Base-by-base conservation (phyloP, 2,888 invertebrate species). In the Drosophila prolongata region DNA sequence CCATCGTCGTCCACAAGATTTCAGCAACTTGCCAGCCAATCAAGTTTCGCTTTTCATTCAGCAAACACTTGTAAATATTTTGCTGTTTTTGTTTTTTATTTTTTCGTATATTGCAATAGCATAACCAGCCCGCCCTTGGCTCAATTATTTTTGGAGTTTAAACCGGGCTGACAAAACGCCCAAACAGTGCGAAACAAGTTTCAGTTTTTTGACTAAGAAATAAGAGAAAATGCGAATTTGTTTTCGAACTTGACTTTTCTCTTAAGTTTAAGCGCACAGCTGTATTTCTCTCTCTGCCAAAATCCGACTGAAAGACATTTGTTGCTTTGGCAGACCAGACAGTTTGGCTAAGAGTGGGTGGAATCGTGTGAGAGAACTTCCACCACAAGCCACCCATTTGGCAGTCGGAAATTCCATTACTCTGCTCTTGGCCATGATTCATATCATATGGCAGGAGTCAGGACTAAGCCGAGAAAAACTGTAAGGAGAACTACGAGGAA, bases 111-210 rank as follows among this genome's bases (percentile, higher is more conserved):
- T 80, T 77, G 71, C 79, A 70, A 61, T 47, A 59, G 66, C 53
- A 75, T 69, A 86, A 86, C 85, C 62, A 75, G 85, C 78, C 85
- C 85, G 85, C 85, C 85, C 87, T 86, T 86, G 85, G 84, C 80
- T 86, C 76, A 73, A 83, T 68, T 76, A 75, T 68, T 58, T 58
- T 58, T 79, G 54, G 76, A 43, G 54, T 64, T 57, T 42, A 42
- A 62, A 37, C 42, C 55, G 37, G 70, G 62, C 69, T 68, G 72
- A 77, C 74, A 64, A 71, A 71, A 81, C 77, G 73, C 69, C 58
- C 62, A 54, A 75, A 61, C 62, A 75, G 60, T 59, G 38, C 56
- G 55, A 81, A 77, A 72, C 79, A 69, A 74, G 77, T 80, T 83
- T 83, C 55, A 57, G 42, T 57, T 65, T 58, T 78, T 52, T 65